A percentile compares a stretch with the other conserved stretches of the same genome.
Conservation (phyloP, 1,140 invertebrate genomes). For the Drosophila bipectinata region DNA sequence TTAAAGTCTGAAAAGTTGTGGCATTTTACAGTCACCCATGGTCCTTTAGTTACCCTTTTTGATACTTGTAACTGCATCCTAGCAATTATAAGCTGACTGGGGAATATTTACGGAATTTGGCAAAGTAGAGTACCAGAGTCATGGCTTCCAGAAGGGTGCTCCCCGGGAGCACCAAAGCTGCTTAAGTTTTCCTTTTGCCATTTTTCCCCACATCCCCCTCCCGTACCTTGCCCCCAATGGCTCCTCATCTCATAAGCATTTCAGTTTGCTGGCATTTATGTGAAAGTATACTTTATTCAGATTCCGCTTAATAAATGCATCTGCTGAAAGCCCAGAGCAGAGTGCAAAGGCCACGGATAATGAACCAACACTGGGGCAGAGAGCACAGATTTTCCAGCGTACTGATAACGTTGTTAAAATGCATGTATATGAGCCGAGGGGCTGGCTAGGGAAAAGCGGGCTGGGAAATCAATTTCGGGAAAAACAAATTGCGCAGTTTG, state of each 20-base stretch:
- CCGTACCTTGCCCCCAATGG: conserved; percentile 12
- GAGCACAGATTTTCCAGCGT: conserved; percentile 13
- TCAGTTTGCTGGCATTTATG: conserved; percentile 41
- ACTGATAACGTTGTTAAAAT: conserved; percentile 55
- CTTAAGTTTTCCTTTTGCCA: conserved; percentile 40
- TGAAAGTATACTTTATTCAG: conserved; percentile 58
- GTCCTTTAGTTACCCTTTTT: conserved; percentile 6
- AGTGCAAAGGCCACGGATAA: conserved; percentile 39
- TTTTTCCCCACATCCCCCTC: conserved; percentile 4
- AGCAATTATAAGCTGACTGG: conserved; percentile 43
- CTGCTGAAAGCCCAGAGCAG: conserved; percentile 16
- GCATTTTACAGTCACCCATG: conserved; percentile 25
- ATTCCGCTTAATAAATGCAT: conserved; percentile 49
- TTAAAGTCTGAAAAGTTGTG: conserved; percentile 21
- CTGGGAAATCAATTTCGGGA: conserved; percentile 54
- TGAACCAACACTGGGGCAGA: conserved; percentile 23
- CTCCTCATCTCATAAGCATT: conserved; percentile 31
- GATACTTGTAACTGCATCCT: conserved; percentile 9
- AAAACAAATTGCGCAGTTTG: conserved; percentile 71
- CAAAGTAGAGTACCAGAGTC: conserved; percentile 32
- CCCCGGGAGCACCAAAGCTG: conserved; percentile 47
- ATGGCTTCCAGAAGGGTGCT: conserved; percentile 27
- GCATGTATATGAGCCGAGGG: not conserved
- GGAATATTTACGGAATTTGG: conserved; percentile 43
- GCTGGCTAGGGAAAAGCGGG: conserved; percentile 1